phyloP scores from a whole-genome alignment of 2,888 invertebrate genomes.

The Phengaris alcon region DNA sequence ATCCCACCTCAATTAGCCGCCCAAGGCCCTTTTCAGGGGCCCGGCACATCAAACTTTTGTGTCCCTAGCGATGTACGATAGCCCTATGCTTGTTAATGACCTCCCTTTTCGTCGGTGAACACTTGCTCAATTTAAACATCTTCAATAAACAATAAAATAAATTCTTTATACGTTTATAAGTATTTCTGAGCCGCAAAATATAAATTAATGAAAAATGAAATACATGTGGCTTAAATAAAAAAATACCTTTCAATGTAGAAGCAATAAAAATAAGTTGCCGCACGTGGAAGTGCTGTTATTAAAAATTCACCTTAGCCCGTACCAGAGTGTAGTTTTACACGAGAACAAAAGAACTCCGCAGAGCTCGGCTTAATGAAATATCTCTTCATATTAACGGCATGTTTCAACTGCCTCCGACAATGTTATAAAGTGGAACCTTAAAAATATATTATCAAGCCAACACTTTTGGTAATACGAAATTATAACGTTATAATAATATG shows the following conservation, averaged over 20 bases:
- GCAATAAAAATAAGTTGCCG: slow-evolving; percentile 4
- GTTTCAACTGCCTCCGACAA: slow-evolving; percentile 22
- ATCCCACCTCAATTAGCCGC: too few species aligned
- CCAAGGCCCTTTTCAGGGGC: too few species aligned
- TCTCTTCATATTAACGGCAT: neutral
- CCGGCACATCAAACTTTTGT: too few species aligned
- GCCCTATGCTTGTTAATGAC: too few species aligned
- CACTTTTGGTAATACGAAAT: neutral
- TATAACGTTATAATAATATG: neutral
- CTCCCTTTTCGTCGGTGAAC: too few species aligned
- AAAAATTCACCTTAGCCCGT: slow-evolving; percentile 10
- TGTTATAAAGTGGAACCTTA: slow-evolving; percentile 23
- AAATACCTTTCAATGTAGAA: neutral
- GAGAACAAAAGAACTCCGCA: slow-evolving; percentile 7
- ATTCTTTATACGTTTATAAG: too few species aligned
- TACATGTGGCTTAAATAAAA: neutral
- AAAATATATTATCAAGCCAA: slow-evolving; percentile 36
- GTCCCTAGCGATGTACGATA: too few species aligned
- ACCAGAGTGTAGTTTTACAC: neutral
- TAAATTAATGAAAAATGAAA: neutral
- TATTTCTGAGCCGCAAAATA: neutral
- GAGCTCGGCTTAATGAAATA: slow-evolving; percentile 14
- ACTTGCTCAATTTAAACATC: too few species aligned
- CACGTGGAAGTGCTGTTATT: neutral
- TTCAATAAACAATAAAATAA: too few species aligned